phyloP scores from a whole-genome alignment of 2,113 vertebrate genomes.

The Camelus dromedarius region DNA sequence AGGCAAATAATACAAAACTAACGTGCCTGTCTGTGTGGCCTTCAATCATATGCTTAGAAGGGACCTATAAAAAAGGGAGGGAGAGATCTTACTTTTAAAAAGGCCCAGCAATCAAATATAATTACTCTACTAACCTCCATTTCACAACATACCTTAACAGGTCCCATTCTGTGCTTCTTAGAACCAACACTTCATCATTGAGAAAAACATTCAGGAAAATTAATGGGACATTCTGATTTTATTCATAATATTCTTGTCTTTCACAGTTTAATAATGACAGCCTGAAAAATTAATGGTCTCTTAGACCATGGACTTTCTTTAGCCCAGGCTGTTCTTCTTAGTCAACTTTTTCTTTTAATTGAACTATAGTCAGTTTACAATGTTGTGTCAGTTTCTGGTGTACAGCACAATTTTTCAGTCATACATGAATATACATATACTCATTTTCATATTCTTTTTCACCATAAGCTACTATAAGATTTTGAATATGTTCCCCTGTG shows the following conservation, averaged over 20 bases:
- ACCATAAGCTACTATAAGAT: no score
- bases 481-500: no score
- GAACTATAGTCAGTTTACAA: no score
- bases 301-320: conserved; percentile 42
- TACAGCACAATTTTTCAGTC: no score
- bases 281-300: not conserved
- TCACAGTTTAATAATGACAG: not conserved
- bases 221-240: not conserved
- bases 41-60: not conserved
- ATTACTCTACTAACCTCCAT: not conserved
- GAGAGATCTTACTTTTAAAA: not conserved
- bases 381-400: no score
- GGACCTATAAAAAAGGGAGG: not conserved
- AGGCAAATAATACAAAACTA: conserved; percentile 51
- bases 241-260: not conserved
- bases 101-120: not conserved
- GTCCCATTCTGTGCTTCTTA: not conserved
- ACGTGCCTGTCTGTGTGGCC: not conserved
- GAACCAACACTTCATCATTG: not conserved
- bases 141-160: not conserved
- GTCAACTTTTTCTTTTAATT: not conserved
- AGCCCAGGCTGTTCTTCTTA: not conserved
- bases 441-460: no score
- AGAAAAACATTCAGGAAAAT: conserved; percentile 12
- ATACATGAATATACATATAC: no score